These are phyloP conservation scores for Agrotis ipsilon DNA, from an alignment of 2,888 invertebrate species.

Conservation along the genomic window DNA sequence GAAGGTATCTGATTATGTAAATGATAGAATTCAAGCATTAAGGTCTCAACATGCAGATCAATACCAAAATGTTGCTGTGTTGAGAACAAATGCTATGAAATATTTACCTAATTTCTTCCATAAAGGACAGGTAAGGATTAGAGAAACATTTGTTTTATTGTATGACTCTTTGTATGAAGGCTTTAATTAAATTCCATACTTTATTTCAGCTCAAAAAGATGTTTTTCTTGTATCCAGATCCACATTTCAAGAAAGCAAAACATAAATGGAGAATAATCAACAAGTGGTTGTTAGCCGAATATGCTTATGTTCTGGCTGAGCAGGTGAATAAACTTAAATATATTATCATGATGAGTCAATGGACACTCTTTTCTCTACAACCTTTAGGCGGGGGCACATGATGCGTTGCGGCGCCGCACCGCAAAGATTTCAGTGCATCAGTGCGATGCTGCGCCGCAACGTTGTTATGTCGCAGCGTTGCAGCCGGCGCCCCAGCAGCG, in stretches of 20 bases:
- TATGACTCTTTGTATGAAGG: background rate
- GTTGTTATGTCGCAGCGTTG: too few relatives aligned
- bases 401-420: too few relatives aligned
- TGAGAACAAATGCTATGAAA: constrained; percentile 99
- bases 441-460: too few relatives aligned
- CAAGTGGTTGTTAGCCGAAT: constrained; percentile 97
- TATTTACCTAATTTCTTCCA: constrained; percentile 99
- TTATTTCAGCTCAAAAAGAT: constrained; percentile 96
- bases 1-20: constrained; percentile 99
- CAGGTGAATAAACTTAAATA: constrained; percentile 90
- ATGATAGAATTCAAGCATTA: constrained; percentile 97
- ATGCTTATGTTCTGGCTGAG: constrained; percentile 97
- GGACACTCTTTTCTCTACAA: too few relatives aligned
- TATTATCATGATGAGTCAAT: too few relatives aligned
- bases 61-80: constrained; percentile 98
- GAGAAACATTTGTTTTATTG: background rate
- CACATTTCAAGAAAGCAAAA: constrained; percentile 99
- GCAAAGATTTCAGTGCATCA: too few relatives aligned
- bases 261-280: constrained; percentile 99
- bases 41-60: constrained; percentile 93
- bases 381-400: too few relatives aligned
- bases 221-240: constrained; percentile 99
- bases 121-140: constrained; percentile 96
- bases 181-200: background rate
- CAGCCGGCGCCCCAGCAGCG: too few relatives aligned